These are phyloP conservation scores for Procavia capensis DNA, from an alignment of 2,113 vertebrate species.

Conservation along the genomic window DNA sequence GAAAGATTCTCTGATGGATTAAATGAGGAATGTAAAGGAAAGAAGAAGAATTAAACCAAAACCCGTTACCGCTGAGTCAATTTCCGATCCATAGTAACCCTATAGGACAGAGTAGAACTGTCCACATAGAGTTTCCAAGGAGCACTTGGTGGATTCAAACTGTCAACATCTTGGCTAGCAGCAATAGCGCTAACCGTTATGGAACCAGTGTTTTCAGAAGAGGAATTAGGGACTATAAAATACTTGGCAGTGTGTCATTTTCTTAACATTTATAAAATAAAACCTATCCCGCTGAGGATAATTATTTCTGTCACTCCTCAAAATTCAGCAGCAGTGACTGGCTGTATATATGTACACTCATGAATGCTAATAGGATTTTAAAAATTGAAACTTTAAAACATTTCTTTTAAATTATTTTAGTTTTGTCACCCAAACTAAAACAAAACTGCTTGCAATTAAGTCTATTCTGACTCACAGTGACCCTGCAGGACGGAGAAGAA, in stretches of 20 bases:
- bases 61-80: too few relatives aligned
- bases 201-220: too few relatives aligned
- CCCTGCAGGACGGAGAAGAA: too few relatives aligned
- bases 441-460: too few relatives aligned
- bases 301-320: not conserved
- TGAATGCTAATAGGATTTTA: not conserved
- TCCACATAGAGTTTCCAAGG: too few relatives aligned
- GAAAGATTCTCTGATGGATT: not conserved
- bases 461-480: too few relatives aligned
- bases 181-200: too few relatives aligned
- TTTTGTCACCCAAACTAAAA: slow-evolving; percentile 3
- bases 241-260: not conserved
- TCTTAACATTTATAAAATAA: not conserved
- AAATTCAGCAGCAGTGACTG: not conserved
- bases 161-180: too few relatives aligned
- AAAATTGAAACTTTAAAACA: not conserved
- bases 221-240: not conserved
- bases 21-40: not conserved
- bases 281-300: not conserved
- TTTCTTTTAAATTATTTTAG: slow-evolving; percentile 8
- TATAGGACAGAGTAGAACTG: too few relatives aligned
- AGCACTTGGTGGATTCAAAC: too few relatives aligned
- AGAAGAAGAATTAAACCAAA: too few relatives aligned
- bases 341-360: not conserved
- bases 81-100: too few relatives aligned